These are phyloP conservation scores for Leontopithecus rosalia DNA, from an alignment of 2,797 vertebrate genomes.

Conservation along the genomic window DNA sequence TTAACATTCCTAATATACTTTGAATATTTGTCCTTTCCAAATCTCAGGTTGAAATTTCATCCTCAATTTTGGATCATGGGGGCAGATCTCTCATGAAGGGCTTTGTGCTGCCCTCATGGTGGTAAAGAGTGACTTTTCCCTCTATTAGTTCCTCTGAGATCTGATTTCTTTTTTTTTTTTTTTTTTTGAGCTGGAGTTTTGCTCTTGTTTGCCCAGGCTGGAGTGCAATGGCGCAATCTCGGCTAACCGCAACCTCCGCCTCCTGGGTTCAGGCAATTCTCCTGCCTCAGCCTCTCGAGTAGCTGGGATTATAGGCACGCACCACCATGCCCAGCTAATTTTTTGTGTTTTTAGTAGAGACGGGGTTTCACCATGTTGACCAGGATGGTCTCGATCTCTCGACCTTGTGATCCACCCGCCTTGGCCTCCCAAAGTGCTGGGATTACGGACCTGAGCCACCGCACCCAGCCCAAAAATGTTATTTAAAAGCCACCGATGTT, in stretches of 20 bases:
- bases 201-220: not conserved
- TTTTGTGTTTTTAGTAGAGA: no score
- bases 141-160: not conserved
- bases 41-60: not conserved
- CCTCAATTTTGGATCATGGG: not conserved
- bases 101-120: no score
- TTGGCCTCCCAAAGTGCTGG: not conserved
- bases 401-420: no score
- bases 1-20: not conserved
- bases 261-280: not conserved
- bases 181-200: not conserved
- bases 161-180: not conserved
- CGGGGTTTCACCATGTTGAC: no score
- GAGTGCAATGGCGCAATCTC: not conserved
- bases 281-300: not conserved
- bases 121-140: not conserved
- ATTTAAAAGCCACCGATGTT: not conserved
- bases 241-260: not conserved
- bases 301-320: not conserved
- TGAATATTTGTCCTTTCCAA: not conserved
- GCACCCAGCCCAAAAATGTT: not conserved
- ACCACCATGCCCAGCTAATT: no score
- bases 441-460: not conserved
- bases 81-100: not conserved
- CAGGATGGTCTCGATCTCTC: no score